Base-by-base conservation (phyloP, 64 coral and sea anemone species). In the Montipora cactus region DNA sequence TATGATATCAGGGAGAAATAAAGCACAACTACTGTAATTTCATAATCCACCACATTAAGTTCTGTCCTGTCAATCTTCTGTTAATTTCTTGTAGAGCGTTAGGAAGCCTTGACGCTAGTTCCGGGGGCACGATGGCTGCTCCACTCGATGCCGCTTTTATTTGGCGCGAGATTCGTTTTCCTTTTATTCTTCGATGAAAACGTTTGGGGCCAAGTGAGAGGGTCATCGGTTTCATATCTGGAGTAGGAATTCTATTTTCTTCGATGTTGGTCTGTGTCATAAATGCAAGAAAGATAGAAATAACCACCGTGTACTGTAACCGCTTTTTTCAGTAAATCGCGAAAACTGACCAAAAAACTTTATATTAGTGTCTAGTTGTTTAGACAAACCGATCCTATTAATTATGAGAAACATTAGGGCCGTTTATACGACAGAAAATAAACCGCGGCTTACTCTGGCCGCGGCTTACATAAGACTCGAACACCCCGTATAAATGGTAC, bases 1-100 rank as follows among this genome's bases (percentile, higher is more conserved):
- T 37, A 37, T 28, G 28, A 28, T 37, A 8, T 57, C 53, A 57
- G 53, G 6, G 53, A 57, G 53, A 57, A 8, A 11, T 57, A 57
- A 7, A 7, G 14, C 11, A 15, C 14, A 15, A 16, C 47, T 86
- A 86, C 10, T 71, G 45, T 22, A 86, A 71, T 3, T 86, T 59
- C 82, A 86, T 86, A 8, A 48, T 86, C 82, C 82, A 86, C 82
- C 82, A 86, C 66, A 71, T 11, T 12, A 86, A 10, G 66, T 86
- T 86, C 19, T 86, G 82, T 86, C 82, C 82, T 5, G 62, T 72
- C 82, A 86, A 21, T 45, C 82, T 86, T 71, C 82, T 44, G 82
- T 86, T 86, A 23, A 86, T 86, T 86, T 86, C 82, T 47, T 86
- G 82, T 16, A 86, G 66, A 86, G 82, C 82, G 67, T 66, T 72